Evolutionary conservation across 2,888 invertebrate genomes (phyloP), one percentile per base, ranked within the genome.

Genomic region (Leptopilina myrica): DNA sequence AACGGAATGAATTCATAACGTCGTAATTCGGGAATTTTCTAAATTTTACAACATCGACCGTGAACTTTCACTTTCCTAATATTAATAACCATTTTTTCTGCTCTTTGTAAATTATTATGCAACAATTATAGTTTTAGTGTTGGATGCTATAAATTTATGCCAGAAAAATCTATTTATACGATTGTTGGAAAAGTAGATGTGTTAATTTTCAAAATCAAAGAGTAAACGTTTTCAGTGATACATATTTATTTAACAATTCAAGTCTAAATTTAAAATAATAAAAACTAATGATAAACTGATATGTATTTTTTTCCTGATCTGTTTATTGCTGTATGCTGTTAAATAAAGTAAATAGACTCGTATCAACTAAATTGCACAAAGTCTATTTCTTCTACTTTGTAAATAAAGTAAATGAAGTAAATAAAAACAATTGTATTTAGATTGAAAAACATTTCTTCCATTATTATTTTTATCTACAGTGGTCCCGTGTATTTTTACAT

Each of bases 61-160:
- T 53, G 73, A 73, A 73, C 73, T 73, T 73, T 73, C 73, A 56
- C 73, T 73, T 59, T 73, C 53, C n/a, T 59, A 73, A 40, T 73
- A 11, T 56, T 73, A 56, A 49, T 11, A 20, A n/a, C 26, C 26
- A 26, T 40, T 73, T n/a, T 59, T 40, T 26, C 40, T 26, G 26
- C 26, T 26, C 53, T 49, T 20, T 11, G n/a, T 33, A 64, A 11
- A 66, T 69, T 53, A 53, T 69, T 69, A 26, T 53, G 69, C 53
- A 53, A 69, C n/a, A 53, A 8, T 14, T 69, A 5, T 12, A 26
- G 20, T 62, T 7, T 9, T 14, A 53, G 11, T 20, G 14, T 9
- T 14, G 53, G 53, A 3, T 14, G 33, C 14, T 69, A 14, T 69
- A 26, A 53, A 46, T 69, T 69, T 69, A 69, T 69, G 49, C 53